These are phyloP conservation scores for Papilio demoleus DNA, from an alignment of 2,888 invertebrate genomes.

Conservation along the genomic window DNA sequence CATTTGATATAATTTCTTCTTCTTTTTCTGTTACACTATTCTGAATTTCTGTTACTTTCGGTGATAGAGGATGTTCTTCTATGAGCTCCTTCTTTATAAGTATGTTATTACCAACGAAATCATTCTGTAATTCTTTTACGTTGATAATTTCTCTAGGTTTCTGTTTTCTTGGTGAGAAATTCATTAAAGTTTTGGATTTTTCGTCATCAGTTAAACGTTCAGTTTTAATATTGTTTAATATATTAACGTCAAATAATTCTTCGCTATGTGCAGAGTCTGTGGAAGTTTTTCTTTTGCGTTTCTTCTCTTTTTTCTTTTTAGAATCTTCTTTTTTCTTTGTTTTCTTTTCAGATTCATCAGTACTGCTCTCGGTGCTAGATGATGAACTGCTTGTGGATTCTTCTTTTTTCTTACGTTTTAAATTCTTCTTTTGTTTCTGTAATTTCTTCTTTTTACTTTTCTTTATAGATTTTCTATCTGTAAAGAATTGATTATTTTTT, in stretches of 20 bases:
- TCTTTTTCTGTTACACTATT: slow-evolving; percentile 4
- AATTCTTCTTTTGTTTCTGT: slow-evolving; percentile 59
- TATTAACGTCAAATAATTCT: slow-evolving; percentile 71
- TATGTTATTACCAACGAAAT: slow-evolving; percentile 71
- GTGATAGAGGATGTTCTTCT: slow-evolving; percentile 43
- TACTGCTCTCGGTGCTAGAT: slow-evolving; percentile 56
- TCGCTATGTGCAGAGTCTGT: slow-evolving; percentile 64
- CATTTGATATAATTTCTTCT: not conserved
- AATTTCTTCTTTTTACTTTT: slow-evolving; percentile 67
- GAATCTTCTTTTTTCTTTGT: slow-evolving; percentile 50
- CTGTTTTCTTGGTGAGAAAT: slow-evolving; percentile 64
- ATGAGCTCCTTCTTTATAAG: slow-evolving; percentile 68
- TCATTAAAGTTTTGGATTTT: slow-evolving; percentile 52
- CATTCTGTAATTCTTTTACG: slow-evolving; percentile 75
- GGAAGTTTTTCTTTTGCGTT: slow-evolving; percentile 56
- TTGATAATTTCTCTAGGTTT: slow-evolving; percentile 74
- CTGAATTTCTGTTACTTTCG: slow-evolving; percentile 29
- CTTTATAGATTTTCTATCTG: slow-evolving; percentile 65
- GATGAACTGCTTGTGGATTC: slow-evolving; percentile 62
- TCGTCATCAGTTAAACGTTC: slow-evolving; percentile 75
- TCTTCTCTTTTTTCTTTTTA: slow-evolving; percentile 46
- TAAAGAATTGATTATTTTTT: slow-evolving; percentile 23
- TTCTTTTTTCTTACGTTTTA: slow-evolving; percentile 65
- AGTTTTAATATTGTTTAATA: slow-evolving; percentile 75
- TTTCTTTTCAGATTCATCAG: slow-evolving; percentile 47